These are phyloP conservation scores for Vireo altiloquus DNA, from an alignment of 2,113 vertebrate genomes.

Conservation along the genomic window DNA sequence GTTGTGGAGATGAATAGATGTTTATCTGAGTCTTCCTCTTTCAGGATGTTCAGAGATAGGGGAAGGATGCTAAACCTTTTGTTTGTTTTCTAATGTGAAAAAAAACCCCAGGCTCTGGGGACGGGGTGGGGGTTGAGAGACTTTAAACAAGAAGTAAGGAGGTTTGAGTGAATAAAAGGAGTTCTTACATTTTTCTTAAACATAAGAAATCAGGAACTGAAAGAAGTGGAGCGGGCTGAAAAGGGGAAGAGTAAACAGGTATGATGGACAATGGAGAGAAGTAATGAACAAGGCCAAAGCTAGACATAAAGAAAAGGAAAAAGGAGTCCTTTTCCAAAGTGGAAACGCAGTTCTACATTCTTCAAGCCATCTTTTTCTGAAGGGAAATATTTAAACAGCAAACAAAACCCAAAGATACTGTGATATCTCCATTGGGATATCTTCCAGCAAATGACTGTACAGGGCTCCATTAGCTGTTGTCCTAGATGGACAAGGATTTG, in stretches of 20 bases:
- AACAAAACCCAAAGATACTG: neutral
- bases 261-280: neutral
- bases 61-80: neutral
- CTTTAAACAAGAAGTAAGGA: neutral
- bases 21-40: conserved; percentile 1
- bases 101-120: neutral
- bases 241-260: neutral
- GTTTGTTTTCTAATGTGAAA: neutral
- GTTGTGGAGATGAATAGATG: neutral
- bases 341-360: neutral
- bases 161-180: neutral
- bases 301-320: neutral
- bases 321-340: neutral
- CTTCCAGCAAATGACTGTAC: neutral
- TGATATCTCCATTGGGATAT: neutral
- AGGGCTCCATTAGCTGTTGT: neutral
- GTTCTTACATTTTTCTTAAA: neutral
- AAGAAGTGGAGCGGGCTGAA: neutral
- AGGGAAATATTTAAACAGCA: neutral
- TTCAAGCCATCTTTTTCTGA: neutral
- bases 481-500: rapidly evolving
- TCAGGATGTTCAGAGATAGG: neutral
- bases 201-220: neutral
- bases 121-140: neutral
- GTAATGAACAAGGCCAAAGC: neutral